Base-by-base conservation (phyloP, 2,888 invertebrate species). In the Cistogaster globosa region DNA sequence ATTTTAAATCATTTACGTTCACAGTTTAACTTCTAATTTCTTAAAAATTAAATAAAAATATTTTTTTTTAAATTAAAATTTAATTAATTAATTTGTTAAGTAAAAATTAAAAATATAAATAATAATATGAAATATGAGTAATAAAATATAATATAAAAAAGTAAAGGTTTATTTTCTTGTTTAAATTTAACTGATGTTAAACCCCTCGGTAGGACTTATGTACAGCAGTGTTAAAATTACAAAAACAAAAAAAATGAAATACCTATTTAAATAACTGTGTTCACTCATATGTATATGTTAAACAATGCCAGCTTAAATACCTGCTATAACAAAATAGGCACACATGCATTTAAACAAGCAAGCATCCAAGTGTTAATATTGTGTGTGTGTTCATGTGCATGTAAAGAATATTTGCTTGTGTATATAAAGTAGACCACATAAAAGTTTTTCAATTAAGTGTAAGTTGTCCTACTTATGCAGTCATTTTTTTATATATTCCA, bases 371-470 rank as follows among this genome's bases (percentile, higher is more conserved):
- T 53, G n/a, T 18, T 53, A 53, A 18, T n/a, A 48, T 53, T n/a
- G 18, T 32, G 8, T n/a, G 4, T n/a, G 6, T 4, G 1, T 22
- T 6, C 6, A 7, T 22, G 42, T 16, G 38, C 22, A 36, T 42
- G 58, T 72, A 51, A 16, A n/a, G 22, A 60, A 7, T 26, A 22
- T 53, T 7, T 20, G 18, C 51, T 53, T 53, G 38, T 77, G 22
- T 63, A 65, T 67, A 75, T 58, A 77, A 72, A 77, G 74, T 83
- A 78, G 77, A 84, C 83, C 83, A 76, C 84, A 86, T 83, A 84
- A 84, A 87, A 87, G 87, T 88, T 88, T 87, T 88, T 87, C 87
- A 87, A 87, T 88, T 88, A 88, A 87, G 86, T 87, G 83, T 72
- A 81, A 83, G 81, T 78, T 87, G 87, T 80, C 86, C 87, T 71